Evolutionary conservation across 1,140 invertebrate species (phyloP), one percentile per base, ranked within the genome.

Genomic region (Drosophila kohkoa): DNA sequence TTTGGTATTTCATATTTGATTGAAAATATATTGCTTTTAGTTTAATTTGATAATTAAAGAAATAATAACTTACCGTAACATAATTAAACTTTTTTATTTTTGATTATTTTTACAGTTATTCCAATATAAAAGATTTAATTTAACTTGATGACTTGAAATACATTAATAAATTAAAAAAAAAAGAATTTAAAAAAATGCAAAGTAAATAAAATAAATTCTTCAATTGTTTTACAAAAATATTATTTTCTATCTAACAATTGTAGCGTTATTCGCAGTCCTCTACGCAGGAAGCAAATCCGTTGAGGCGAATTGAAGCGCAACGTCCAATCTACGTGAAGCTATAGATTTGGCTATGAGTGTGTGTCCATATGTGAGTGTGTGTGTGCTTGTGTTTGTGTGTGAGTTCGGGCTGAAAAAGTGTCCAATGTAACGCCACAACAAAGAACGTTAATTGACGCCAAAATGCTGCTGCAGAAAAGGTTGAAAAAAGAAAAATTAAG

Each of bases 391-490:
- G 35, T 38, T 8, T 38, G 49, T 79, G 73, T 49, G 68, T 81
- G 58, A 67, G 75, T 52, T 63, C 49, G 71, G 45, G 3, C 63
- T 43, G 63, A 74, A 87, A 90, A 90, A 85, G 76, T 91, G 86
- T 91, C 82, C 90, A 83, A 91, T 89, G 90, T 91, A 91, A 85
- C 90, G 90, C 90, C 90, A 91, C 85, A 89, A 89, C 85, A 89
- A 89, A 89, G 85, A 89, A 89, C 85, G 85, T 89, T 89, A 89
- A 89, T 89, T 89, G 85, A 89, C 81, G 85, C 81, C 85, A 81
- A 89, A 89, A 89, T 90, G 85, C 78, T 88, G 49, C 67, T 60
- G 58, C 6, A 67, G n/a, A 77, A 77, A 58, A 63, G 72, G 63
- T 55, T 13, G 35, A 3, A 57, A 66, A 52, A 78, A 59, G 70